These are phyloP conservation scores for Acanthurus tractus DNA, from an alignment of 2,797 vertebrate genomes.

Conservation along the genomic window DNA sequence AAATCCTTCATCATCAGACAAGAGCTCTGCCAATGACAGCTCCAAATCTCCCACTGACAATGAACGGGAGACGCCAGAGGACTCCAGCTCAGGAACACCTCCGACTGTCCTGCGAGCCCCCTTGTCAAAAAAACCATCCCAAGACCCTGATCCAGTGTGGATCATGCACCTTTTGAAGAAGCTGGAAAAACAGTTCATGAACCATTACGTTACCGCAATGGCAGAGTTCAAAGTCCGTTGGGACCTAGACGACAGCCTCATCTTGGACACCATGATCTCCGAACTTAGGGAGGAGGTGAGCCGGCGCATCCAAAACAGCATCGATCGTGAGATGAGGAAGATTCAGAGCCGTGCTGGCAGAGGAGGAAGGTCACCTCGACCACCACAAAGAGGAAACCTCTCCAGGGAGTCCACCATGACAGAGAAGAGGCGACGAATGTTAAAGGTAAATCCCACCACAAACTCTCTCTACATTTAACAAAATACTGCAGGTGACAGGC, in stretches of 20 bases:
- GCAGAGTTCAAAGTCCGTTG: slow-evolving; percentile 90
- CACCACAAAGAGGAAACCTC: slow-evolving; percentile 61
- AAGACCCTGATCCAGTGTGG: slow-evolving; percentile 88
- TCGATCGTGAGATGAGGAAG: slow-evolving; percentile 88
- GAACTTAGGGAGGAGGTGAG: slow-evolving; percentile 90
- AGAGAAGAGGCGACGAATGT: slow-evolving; percentile 84
- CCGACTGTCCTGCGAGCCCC: slow-evolving; percentile 35
- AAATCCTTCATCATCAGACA: slow-evolving; percentile 62
- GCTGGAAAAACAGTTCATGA: slow-evolving; percentile 91
- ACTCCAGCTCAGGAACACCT: slow-evolving; percentile 60
- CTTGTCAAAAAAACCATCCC: slow-evolving; percentile 54
- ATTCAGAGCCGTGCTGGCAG: slow-evolving; percentile 79
- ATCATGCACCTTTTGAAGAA: slow-evolving; percentile 89
- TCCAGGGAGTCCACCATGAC: slow-evolving; percentile 82
- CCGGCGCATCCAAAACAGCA: slow-evolving; percentile 88
- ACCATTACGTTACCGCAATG: slow-evolving; percentile 88
- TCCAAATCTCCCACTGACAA: slow-evolving; percentile 77
- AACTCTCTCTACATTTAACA: neutral
- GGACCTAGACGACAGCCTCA: slow-evolving; percentile 86
- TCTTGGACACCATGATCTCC: slow-evolving; percentile 88
- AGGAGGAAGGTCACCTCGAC: slow-evolving; percentile 56
- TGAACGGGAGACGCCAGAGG: slow-evolving; percentile 63
- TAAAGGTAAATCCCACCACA: slow-evolving; percentile 74
- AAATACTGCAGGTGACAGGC: neutral
- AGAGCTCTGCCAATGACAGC: slow-evolving; percentile 67